Conservation (phyloP, 2,888 invertebrate species). For the Myopa testacea region DNA sequence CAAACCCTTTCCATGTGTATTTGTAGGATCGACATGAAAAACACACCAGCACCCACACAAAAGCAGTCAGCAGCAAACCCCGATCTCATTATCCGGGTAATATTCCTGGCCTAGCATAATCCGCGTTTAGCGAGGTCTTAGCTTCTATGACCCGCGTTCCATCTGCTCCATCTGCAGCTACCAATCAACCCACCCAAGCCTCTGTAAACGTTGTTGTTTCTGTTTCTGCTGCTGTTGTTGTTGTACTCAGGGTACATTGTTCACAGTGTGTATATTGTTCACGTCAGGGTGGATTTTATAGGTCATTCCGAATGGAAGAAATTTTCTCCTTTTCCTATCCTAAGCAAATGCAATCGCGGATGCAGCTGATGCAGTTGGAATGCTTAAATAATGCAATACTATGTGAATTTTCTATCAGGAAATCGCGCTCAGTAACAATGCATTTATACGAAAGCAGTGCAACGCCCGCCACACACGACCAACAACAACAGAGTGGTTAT, state of each 20-base stretch:
- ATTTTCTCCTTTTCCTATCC: neutral
- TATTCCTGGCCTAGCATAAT: neutral
- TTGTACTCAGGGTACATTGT: neutral
- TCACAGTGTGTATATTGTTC: neutral
- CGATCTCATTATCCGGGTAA: neutral
- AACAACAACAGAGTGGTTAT: conserved; percentile 15
- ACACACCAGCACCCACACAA: no score
- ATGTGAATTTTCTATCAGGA: conserved; percentile 19
- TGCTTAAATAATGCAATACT: conserved; percentile 10
- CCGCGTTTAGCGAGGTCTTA: neutral
- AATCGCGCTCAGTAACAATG: neutral
- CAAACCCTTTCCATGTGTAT: no score
- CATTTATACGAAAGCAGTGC: neutral
- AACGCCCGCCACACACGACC: neutral
- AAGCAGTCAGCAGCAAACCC: neutral
- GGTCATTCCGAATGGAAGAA: neutral
- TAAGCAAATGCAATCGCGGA: conserved; percentile 1
- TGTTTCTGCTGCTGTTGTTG: conserved; percentile 16
- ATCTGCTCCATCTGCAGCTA: no score
- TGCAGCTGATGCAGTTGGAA: conserved; percentile 1
- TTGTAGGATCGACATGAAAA: no score
- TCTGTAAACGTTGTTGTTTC: neutral
- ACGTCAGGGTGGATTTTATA: neutral
- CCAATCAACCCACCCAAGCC: no score
- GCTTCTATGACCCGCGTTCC: neutral